Evolutionary conservation across 2,113 vertebrate species (phyloP), one percentile per base, ranked within the genome.

Genomic region (Elephantulus edwardii): DNA sequence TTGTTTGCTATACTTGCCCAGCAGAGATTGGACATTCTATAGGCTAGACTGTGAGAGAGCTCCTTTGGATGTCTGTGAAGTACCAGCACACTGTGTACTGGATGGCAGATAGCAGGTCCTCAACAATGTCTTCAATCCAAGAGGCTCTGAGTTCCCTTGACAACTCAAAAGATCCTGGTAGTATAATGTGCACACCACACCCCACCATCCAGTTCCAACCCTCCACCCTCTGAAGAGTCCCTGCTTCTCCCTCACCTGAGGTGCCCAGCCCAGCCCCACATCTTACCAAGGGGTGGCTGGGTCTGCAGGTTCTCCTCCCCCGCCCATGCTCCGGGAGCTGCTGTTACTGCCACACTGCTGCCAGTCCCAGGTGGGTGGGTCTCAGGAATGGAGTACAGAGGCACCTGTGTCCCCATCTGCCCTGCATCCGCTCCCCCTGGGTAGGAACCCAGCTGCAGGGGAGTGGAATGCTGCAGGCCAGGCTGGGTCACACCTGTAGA

Each of bases 241-340:
- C 40, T 9, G 0, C 7, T 3, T 30, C 66, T 24, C 76, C 42
- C 54, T 64, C 38, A 2, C 16, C 22, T 38, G 28, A 40, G 8
- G 64, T 9, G 11, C 30, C 20, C 44, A 71, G 28, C 40, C 76
- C 19, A 5, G 11, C 19, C 14, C 28, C 35, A 38, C 74, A 13
- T 78, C 92, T 91, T 38, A 97, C 97, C 97, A 86, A 90, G 28
- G 0, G 1, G 19, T 0, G 14, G 76, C 33, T n/a, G 8, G 0
- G 5, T 72, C 90, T 75, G 83, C 0, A 0, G 70, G 20, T 48
- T 22, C 13, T 86, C 79, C 24, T 96, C 94, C 81, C 68, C 35
- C 72, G 14, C 35, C 48, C 0, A 33, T 35, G 20, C 85, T 91
- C 35, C 93, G 0, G 13, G 56, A 82, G 91, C 19, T 2, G 17